Conservation (phyloP, 2,113 vertebrate species). For the Acanthochromis polyacanthus region DNA sequence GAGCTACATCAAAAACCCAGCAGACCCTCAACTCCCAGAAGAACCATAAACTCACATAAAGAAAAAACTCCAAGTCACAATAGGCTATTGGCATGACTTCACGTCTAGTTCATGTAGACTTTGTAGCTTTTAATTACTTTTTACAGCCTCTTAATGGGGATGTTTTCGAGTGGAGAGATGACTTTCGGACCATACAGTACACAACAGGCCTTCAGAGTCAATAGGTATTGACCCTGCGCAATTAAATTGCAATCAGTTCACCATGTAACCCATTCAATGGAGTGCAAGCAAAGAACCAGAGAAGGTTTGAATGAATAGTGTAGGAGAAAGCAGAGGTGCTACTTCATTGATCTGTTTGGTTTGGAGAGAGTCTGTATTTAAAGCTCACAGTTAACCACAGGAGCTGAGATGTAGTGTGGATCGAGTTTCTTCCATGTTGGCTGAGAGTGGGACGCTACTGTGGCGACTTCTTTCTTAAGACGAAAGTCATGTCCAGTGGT, state of each 20-base stretch:
- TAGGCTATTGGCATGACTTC: constrained; percentile 63
- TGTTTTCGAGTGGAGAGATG: constrained; percentile 47
- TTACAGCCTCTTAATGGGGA: constrained; percentile 54
- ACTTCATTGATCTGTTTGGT: constrained; percentile 75
- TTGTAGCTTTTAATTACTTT: constrained; percentile 71
- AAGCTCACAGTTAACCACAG: constrained; percentile 71
- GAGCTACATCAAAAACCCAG: constrained; percentile 77
- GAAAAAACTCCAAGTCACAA: constrained; percentile 43
- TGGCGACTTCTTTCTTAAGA: constrained; percentile 8
- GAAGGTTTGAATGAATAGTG: constrained; percentile 58
- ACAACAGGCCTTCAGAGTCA: constrained; percentile 60
- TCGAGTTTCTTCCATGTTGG: constrained; percentile 62
- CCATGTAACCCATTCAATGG: constrained; percentile 74
- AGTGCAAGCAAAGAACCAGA: constrained; percentile 50
- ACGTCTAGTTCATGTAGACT: constrained; percentile 50
- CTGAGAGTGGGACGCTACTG: constrained; percentile 35
- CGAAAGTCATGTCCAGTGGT: background rate
- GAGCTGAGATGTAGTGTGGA: constrained; percentile 39
- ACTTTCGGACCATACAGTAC: constrained; percentile 63
- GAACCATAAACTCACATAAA: constrained; percentile 63
- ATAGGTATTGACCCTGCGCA: constrained; percentile 76
- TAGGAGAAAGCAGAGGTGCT: constrained; percentile 57
- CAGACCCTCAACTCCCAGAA: constrained; percentile 72
- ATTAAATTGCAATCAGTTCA: constrained; percentile 82
- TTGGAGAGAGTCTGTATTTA: constrained; percentile 74